Evolutionary conservation across 2,113 vertebrate genomes (phyloP).

Genomic region (Chaenocephalus aceratus): DNA sequence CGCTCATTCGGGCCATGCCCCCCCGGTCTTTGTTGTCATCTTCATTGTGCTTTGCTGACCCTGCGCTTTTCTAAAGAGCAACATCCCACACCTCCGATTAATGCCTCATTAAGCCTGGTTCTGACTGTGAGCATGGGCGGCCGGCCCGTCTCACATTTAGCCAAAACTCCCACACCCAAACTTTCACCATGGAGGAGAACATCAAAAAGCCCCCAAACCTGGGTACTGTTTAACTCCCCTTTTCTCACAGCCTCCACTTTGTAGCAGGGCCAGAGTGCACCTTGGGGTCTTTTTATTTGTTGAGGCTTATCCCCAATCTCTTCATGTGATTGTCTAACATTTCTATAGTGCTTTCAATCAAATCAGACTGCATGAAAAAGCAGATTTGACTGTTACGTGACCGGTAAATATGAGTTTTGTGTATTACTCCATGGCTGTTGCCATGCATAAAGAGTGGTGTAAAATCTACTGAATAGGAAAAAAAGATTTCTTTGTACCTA

Average conservation of each 20-base stretch:
- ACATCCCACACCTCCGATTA: slow-evolving; percentile 85
- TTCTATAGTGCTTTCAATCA: slow-evolving; percentile 74
- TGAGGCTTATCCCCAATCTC: slow-evolving; percentile 61
- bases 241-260: slow-evolving; percentile 76
- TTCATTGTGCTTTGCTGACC: slow-evolving; percentile 82
- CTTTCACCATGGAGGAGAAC: slow-evolving; percentile 46
- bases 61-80: slow-evolving; percentile 77
- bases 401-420: slow-evolving; percentile 51
- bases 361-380: slow-evolving; percentile 46
- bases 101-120: slow-evolving; percentile 83
- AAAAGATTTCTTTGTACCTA: neutral
- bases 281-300: slow-evolving; percentile 55
- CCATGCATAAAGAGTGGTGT: slow-evolving; percentile 13
- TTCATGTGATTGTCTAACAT: slow-evolving; percentile 54
- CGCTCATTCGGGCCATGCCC: slow-evolving; percentile 63
- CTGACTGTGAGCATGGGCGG: slow-evolving; percentile 71
- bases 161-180: slow-evolving; percentile 71
- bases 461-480: slow-evolving; percentile 16
- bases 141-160: slow-evolving; percentile 66
- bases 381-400: slow-evolving; percentile 54
- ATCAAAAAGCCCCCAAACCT: slow-evolving; percentile 65
- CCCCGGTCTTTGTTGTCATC: slow-evolving; percentile 79
- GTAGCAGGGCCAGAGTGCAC: slow-evolving; percentile 71
- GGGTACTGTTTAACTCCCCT: slow-evolving; percentile 63
- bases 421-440: slow-evolving; percentile 29